Base-by-base conservation (phyloP, 2,888 invertebrate genomes). In the Ornithoptera priamus region DNA sequence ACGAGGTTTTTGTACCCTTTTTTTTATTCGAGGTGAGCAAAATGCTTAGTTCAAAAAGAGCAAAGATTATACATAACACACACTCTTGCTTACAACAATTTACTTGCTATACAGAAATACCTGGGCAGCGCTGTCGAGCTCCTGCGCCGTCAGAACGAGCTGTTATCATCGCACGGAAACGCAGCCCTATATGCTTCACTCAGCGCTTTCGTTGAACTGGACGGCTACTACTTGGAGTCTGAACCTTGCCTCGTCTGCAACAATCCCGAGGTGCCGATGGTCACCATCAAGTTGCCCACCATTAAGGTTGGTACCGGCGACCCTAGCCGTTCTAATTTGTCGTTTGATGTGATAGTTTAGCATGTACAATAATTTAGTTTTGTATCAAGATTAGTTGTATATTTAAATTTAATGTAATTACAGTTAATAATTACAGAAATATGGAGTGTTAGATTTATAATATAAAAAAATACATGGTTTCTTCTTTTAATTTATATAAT, bases 191-290 rank as follows among this genome's bases (percentile, higher is more conserved):
- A 99, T 87, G 97, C 97, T 0, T 96, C 97, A 62, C 93, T 99
- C 70, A 96, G 98, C 67, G 97, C 98, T n/a, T 97, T 97, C 81
- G 97, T 99, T 0, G 98, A 99, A 82, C 94, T 99, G 62, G 99
- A 99, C 83, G 99, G 99, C 0, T 99, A 97, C 88, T 99, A 97
- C 85, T 92, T 99, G 72, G 99, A 99, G 92, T 97, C 98, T 30
- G 99, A 99, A 84, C 99, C 99, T 0, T 99, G 99, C 81, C 94
- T 99, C 69, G 99, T 99, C 0, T 99, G 99, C 88, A 99, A 99
- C 89, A 99, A 99, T 90, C 99, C 99, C 0, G 99, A 99, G 88
- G 97, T 98, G 22, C 96, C 98, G 0, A 96, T 97, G 94, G 94
- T 96, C 0, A 97, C 96, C 68, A 97, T 98, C 75, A 99, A 99